These are phyloP conservation scores for Acanthurus leucopareius DNA, from an alignment of 2,797 vertebrate genomes.

Conservation along the genomic window DNA sequence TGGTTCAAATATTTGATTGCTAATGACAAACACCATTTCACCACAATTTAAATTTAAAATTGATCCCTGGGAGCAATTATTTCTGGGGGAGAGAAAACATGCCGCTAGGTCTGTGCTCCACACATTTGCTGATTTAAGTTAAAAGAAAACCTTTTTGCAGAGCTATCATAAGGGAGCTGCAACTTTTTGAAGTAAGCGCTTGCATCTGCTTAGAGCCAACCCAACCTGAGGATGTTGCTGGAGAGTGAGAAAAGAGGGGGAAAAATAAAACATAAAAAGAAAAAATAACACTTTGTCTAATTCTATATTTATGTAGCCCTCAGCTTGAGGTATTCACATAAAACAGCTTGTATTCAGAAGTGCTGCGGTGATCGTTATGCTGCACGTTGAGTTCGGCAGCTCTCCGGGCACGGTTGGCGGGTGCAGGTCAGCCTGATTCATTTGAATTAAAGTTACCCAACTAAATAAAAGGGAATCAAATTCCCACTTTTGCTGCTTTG, in stretches of 20 bases:
- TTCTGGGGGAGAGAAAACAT: conserved; percentile 74
- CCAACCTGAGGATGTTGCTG: conserved; percentile 81
- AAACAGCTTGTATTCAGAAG: conserved; percentile 83
- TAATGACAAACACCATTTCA: conserved; percentile 88
- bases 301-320: conserved; percentile 87
- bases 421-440: conserved; percentile 69
- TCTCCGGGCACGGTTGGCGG: conserved; percentile 80
- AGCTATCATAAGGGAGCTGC: conserved; percentile 82
- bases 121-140: conserved; percentile 88
- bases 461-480: conserved; percentile 79
- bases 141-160: conserved; percentile 85
- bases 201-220: conserved; percentile 78
- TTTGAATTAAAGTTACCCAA: conserved; percentile 81
- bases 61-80: conserved; percentile 82
- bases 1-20: conserved; percentile 88
- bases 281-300: conserved; percentile 86
- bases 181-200: conserved; percentile 85
- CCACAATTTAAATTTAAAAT: conserved; percentile 88
- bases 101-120: conserved; percentile 79
- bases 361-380: conserved; percentile 75
- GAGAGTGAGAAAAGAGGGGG: conserved; percentile 64
- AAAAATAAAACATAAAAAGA: conserved; percentile 80
- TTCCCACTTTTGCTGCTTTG: conserved; percentile 59
- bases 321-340: conserved; percentile 82
- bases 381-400: conserved; percentile 67